phyloP scores from a whole-genome alignment of 2,113 vertebrate genomes.

The Neofelis nebulosa region DNA sequence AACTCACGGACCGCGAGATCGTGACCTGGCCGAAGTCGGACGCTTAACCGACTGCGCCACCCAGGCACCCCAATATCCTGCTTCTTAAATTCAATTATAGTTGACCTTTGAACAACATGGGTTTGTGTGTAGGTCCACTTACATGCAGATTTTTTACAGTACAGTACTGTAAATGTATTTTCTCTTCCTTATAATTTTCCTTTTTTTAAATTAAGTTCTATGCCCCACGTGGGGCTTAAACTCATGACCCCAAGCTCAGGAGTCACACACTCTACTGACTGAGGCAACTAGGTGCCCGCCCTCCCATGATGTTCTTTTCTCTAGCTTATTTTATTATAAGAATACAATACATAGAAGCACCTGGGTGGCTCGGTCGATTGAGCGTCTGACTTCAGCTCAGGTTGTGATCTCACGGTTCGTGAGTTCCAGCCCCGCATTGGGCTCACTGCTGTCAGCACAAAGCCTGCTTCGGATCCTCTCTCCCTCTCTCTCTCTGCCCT shows the following conservation, averaged over 20 bases:
- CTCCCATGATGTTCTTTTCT: neutral
- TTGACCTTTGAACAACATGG: neutral
- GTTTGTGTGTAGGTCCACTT: neutral
- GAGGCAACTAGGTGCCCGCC: neutral
- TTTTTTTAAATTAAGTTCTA: neutral
- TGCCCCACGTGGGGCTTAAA: neutral
- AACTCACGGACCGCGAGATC: no score
- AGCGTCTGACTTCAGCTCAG: no score
- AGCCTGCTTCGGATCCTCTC: no score
- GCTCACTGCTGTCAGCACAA: no score
- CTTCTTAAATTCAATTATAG: neutral
- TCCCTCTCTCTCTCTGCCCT: no score
- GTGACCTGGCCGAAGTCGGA: no score
- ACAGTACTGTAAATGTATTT: neutral
- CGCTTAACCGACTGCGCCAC: no score
- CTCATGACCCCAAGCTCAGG: neutral
- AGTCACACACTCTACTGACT: neutral
- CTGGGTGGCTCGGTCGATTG: no score
- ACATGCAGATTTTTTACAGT: neutral
- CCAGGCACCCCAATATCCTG: no score
- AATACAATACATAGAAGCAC: neutral
- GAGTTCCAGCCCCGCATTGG: no score
- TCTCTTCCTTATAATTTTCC: neutral
- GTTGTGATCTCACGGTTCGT: no score
- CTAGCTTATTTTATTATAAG: neutral